These are phyloP conservation scores for Gymnocheta viridis DNA, from an alignment of 2,888 invertebrate genomes.

Conservation along the genomic window DNA sequence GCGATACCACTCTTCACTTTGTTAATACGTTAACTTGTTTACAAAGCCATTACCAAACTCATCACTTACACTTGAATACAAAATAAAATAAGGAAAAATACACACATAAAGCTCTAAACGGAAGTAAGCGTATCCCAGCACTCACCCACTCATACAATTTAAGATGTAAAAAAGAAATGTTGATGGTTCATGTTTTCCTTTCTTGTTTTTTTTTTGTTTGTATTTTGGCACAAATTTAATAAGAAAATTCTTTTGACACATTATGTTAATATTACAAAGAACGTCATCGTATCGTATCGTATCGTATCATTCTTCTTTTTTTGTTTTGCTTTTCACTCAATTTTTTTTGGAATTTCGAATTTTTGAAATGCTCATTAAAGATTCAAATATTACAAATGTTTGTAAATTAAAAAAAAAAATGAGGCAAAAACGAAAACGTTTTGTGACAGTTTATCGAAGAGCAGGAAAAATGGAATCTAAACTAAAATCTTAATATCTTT, in stretches of 20 bases:
- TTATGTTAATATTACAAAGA: slow-evolving; percentile 64
- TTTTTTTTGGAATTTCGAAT: neutral
- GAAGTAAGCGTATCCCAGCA: slow-evolving; percentile 14
- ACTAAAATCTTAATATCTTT: neutral
- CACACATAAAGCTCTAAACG: slow-evolving; percentile 22
- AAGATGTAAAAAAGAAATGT: slow-evolving; percentile 16
- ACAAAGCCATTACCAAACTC: slow-evolving; percentile 58
- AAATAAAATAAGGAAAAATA: slow-evolving; percentile 15
- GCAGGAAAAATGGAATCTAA: neutral
- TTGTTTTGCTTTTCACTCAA: slow-evolving; percentile 3
- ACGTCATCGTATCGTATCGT: slow-evolving; percentile 19
- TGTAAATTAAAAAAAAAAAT: slow-evolving; percentile 17
- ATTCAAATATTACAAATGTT: slow-evolving; percentile 29
- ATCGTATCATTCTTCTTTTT: too few species aligned
- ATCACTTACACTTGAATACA: slow-evolving; percentile 51
- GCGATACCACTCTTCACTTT: slow-evolving; percentile 31
- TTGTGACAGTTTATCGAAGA: slow-evolving; percentile 4
- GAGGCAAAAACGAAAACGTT: neutral
- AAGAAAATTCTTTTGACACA: slow-evolving; percentile 68
- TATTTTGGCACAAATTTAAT: slow-evolving; percentile 61
- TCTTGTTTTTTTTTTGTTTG: slow-evolving; percentile 1
- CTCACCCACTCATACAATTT: neutral
- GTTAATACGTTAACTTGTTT: slow-evolving; percentile 66
- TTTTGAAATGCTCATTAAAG: slow-evolving; percentile 25
- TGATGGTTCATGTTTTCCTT: neutral